Evolutionary conservation across 2,797 vertebrate species (phyloP), one percentile per base, ranked within the genome.

Genomic region (Allobates femoralis): DNA sequence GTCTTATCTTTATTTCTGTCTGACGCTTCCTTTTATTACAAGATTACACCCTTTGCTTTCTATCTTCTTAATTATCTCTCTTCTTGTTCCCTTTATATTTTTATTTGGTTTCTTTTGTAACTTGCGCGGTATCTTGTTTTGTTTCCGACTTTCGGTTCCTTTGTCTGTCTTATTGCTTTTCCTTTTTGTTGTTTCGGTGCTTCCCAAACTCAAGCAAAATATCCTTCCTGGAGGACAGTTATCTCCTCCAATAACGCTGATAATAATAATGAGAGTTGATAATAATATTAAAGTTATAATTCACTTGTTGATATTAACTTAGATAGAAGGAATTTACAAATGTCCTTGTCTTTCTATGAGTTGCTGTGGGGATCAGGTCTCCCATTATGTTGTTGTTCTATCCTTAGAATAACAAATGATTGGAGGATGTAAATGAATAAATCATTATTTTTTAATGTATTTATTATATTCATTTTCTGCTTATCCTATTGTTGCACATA

Each of bases 11-110:
- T 81, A 79, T 85, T 88, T 81, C 53, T 77, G 79, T 79, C 78
- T 79, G 75, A 77, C 58, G 26, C 64, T 84, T 5, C 32, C 86
- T 76, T 80, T 88, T 85, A 88, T 88, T 88, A 85, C 77, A 81
- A 85, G 86, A 88, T 84, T 84, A 84, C 83, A 79, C 77, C 62
- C 67, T 66, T 87, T 87, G 86, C 77, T 76, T 79, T 84, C 77
- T 88, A 88, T 88, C 86, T 88, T 85, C 83, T 76, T 88, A 84
- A 88, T 88, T 88, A 88, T 88, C 83, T 84, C 56, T 81, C 67
- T 53, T 58, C 82, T 81, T 88, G 69, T 64, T 80, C 76, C 28
- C 86, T 80, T 84, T 64, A 83, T 64, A 75, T 80, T 79, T 86
- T 87, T 46, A 83, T 87, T 87, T 87, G 82, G n/a, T 67, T 81